These are phyloP conservation scores for Acropora tenuis DNA, from an alignment of 64 coral and sea anemone genomes.

Conservation along the genomic window DNA sequence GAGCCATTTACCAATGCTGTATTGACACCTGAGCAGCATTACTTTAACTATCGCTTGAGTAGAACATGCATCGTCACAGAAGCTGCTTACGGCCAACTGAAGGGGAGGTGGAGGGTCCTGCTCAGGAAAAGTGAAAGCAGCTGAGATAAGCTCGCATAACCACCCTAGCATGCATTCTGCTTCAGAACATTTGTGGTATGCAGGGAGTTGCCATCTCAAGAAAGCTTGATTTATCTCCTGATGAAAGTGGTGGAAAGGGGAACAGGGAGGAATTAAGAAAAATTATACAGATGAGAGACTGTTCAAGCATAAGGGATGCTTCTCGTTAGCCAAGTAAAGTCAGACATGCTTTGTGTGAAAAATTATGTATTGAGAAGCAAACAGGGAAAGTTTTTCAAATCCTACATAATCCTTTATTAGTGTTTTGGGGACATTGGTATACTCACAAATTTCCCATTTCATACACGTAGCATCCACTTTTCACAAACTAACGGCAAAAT, in stretches of 20 bases:
- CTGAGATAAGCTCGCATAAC: not conserved
- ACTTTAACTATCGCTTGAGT: constrained; percentile 27
- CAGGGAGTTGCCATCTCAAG: constrained; percentile 37
- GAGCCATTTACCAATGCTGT: constrained; percentile 40
- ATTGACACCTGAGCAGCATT: not conserved
- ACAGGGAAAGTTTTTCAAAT: constrained; percentile 51
- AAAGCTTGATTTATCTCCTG: not conserved
- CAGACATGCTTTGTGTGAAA: constrained; percentile 54
- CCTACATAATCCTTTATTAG: constrained; percentile 17
- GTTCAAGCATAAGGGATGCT: constrained; percentile 28
- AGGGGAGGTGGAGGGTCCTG: constrained; percentile 47
- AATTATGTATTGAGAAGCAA: constrained; percentile 54
- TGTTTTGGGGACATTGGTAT: constrained; percentile 4
- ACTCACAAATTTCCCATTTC: constrained; percentile 19
- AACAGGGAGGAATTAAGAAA: constrained; percentile 39
- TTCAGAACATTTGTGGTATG: constrained; percentile 47
- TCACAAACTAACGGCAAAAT: constrained; percentile 20
- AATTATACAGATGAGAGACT: constrained; percentile 50
- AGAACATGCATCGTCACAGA: constrained; percentile 37
- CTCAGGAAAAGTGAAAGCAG: constrained; percentile 48
- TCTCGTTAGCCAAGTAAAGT: constrained; percentile 21
- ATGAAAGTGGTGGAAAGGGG: constrained; percentile 13
- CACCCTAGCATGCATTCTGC: constrained; percentile 51
- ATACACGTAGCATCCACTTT: constrained; percentile 33
- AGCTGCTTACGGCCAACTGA: constrained; percentile 42